phyloP scores from a whole-genome alignment of 92 coral and sea anemone species.

The Epizoanthus rinbou region DNA sequence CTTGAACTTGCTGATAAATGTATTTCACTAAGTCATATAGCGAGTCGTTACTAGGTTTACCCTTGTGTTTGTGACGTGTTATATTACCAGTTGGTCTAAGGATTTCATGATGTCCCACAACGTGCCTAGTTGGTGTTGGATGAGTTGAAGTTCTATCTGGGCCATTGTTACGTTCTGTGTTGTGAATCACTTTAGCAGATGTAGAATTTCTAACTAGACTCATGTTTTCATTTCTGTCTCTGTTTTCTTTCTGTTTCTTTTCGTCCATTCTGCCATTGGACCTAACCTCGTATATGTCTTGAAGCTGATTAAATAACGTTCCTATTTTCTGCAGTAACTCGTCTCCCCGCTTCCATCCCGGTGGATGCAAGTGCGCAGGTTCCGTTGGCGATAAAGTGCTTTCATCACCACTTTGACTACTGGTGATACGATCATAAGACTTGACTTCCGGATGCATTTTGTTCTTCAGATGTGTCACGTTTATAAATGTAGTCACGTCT shows the following conservation, averaged over 20 bases:
- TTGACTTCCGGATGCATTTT: neutral
- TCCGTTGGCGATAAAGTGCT: neutral
- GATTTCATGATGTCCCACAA: conserved; percentile 39
- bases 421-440: neutral
- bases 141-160: conserved; percentile 4
- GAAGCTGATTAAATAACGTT: conserved; percentile 23
- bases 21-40: conserved; percentile 24
- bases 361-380: neutral
- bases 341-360: conserved; percentile 8
- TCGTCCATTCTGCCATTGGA: neutral
- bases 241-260: neutral
- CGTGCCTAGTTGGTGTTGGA: conserved; percentile 9
- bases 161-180: neutral
- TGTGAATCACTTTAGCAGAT: neutral
- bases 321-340: conserved; percentile 22
- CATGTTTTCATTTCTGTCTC: neutral
- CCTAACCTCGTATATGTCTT: conserved; percentile 26
- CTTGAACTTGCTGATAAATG: conserved; percentile 34
- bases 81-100: conserved; percentile 30
- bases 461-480: neutral
- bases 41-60: neutral
- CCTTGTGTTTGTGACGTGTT: neutral
- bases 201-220: neutral
- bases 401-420: neutral
- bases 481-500: neutral